Evolutionary conservation across 2,888 invertebrate species (phyloP).

Genomic region (Bugula neritina): DNA sequence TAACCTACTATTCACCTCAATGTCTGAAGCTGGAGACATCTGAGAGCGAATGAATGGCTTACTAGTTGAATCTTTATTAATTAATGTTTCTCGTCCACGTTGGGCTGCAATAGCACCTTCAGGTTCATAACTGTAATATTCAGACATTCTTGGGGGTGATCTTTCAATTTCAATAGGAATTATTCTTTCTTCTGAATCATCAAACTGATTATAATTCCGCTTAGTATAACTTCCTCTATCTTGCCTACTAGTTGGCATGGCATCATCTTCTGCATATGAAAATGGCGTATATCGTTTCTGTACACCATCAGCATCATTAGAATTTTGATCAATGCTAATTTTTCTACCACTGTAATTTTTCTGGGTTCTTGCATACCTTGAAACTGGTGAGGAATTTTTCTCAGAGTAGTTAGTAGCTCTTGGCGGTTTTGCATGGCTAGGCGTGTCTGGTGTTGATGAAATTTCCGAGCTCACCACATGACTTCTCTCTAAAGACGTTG

Average conservation of each 20-base stretch:
- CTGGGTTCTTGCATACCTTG: not conserved
- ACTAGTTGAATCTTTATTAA: not conserved
- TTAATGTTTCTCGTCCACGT: not conserved
- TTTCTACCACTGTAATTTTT: conserved; percentile 1
- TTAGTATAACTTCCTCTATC: too few relatives aligned
- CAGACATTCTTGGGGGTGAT: conserved; percentile 1
- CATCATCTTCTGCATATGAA: not conserved
- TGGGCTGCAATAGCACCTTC: not conserved
- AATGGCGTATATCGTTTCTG: not conserved
- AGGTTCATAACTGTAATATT: not conserved
- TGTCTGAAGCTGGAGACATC: not conserved
- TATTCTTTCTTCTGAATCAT: not conserved
- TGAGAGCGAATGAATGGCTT: not conserved
- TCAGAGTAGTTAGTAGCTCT: not conserved
- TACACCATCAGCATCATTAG: not conserved
- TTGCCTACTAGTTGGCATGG: too few relatives aligned
- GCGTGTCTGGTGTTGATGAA: not conserved
- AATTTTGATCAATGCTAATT: conserved; percentile 11
- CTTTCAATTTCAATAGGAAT: conserved; percentile 16
- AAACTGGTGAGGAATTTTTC: not conserved
- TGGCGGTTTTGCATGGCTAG: not conserved
- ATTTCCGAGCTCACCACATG: too few relatives aligned
- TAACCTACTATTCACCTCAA: not conserved
- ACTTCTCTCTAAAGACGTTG: too few relatives aligned
- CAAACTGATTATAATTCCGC: too few relatives aligned